Conservation (phyloP, 1,140 invertebrate genomes). For the Drosophila lacertosa region DNA sequence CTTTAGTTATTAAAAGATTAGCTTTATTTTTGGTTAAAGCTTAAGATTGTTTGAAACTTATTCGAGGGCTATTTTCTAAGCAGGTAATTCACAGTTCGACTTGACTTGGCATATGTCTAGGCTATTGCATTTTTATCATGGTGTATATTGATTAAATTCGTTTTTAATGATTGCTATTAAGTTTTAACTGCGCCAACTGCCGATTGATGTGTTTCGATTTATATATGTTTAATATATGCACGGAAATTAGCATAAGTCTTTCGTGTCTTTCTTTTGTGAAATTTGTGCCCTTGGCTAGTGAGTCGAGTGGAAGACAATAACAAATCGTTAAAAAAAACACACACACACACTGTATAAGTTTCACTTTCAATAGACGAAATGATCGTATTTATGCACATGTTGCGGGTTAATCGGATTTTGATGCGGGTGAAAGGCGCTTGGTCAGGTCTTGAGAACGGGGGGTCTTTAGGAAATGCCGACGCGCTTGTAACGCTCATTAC, state of each 20-base stretch:
- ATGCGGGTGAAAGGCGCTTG: slow-evolving; percentile 57
- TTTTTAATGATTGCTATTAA: slow-evolving; percentile 22
- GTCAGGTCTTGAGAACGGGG: background rate
- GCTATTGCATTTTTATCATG: background rate
- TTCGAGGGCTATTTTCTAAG: no score
- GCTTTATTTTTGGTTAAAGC: background rate
- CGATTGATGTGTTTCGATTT: slow-evolving; percentile 14
- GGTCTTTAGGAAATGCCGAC: background rate
- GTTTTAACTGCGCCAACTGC: background rate
- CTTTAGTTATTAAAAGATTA: background rate
- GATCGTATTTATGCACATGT: slow-evolving; percentile 20
- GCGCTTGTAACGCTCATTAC: slow-evolving; percentile 16
- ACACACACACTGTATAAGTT: slow-evolving; percentile 33
- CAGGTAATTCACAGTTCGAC: background rate
- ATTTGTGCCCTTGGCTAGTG: slow-evolving; percentile 33
- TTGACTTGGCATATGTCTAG: background rate
- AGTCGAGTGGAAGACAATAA: no score
- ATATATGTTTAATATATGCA: slow-evolving; percentile 27
- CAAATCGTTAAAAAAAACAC: slow-evolving; percentile 21
- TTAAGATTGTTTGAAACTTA: no score
- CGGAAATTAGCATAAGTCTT: slow-evolving; percentile 26
- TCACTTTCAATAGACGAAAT: slow-evolving; percentile 57
- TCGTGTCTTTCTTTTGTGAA: slow-evolving; percentile 18
- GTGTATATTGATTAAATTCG: slow-evolving; percentile 6
- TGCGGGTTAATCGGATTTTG: slow-evolving; percentile 15